A percentile compares a stretch with the other conserved stretches of the same genome.
phyloP scores from a whole-genome alignment of 2,113 vertebrate genomes.

The Helogale parvula region DNA sequence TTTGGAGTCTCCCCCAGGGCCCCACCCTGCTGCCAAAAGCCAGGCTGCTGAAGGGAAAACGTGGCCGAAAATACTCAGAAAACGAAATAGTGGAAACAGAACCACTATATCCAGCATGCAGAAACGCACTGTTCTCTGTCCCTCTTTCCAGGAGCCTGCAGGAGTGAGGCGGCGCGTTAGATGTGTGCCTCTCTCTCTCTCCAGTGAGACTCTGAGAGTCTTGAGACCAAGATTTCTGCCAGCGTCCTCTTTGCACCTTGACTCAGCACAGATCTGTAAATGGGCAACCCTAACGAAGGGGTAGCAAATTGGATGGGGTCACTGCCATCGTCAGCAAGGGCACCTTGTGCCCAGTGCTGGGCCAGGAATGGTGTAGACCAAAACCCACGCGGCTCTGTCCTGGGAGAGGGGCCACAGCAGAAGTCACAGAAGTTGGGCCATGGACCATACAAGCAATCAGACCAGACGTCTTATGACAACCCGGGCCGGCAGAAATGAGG shows the following conservation, averaged over 20 bases:
- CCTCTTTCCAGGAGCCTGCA: background rate
- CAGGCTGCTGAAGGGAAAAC: background rate
- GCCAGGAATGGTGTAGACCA: background rate
- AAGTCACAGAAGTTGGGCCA: background rate
- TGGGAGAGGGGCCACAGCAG: background rate
- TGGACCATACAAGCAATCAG: background rate
- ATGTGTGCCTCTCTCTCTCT: background rate
- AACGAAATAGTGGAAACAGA: background rate
- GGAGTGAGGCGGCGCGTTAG: background rate
- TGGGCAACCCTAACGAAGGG: background rate
- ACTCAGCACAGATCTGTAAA: background rate
- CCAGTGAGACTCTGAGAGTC: background rate
- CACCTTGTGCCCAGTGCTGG: background rate
- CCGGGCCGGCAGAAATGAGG: background rate
- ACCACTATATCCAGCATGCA: background rate
- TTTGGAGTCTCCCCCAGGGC: background rate
- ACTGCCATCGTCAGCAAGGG: background rate
- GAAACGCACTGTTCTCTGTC: background rate
- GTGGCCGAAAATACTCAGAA: background rate
- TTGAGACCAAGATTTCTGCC: background rate
- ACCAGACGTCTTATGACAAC: background rate
- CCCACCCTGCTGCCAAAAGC: background rate
- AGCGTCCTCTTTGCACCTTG: background rate
- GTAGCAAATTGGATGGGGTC: background rate
- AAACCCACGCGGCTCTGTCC: background rate